phyloP scores from a whole-genome alignment of 2,113 vertebrate species.

The Campylomormyrus numenius region DNA sequence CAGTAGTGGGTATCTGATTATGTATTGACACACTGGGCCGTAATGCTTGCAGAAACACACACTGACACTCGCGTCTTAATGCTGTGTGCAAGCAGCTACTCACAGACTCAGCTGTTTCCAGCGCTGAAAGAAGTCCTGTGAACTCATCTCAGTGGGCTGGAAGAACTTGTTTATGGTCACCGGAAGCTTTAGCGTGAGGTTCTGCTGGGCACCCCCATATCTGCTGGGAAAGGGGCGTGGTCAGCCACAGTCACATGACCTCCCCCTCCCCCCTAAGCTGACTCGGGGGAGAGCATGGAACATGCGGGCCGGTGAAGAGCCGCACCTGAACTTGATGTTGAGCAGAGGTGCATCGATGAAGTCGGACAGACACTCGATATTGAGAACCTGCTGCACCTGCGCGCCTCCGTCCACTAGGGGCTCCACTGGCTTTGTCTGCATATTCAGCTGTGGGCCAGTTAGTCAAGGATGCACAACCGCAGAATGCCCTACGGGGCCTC shows the following conservation, averaged over 20 bases:
- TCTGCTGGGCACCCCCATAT: slow-evolving; percentile 80
- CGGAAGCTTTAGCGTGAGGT: slow-evolving; percentile 77
- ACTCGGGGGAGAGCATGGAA: neutral
- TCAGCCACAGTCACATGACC: neutral
- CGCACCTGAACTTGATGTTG: slow-evolving; percentile 82
- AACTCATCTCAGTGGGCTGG: slow-evolving; percentile 84
- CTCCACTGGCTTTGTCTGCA: slow-evolving; percentile 79
- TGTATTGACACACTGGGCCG: slow-evolving; percentile 67
- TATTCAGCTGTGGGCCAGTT: slow-evolving; percentile 69
- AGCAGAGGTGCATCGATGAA: slow-evolving; percentile 73
- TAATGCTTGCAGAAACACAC: slow-evolving; percentile 52
- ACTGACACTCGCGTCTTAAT: slow-evolving; percentile 16
- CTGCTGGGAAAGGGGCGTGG: slow-evolving; percentile 41
- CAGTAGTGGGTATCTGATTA: slow-evolving; percentile 61
- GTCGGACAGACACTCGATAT: slow-evolving; percentile 83
- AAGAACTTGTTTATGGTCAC: slow-evolving; percentile 93
- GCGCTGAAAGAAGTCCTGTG: slow-evolving; percentile 86
- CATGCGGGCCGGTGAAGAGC: neutral
- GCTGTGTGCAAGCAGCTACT: slow-evolving; percentile 26
- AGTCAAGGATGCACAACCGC: slow-evolving; percentile 51
- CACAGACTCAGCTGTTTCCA: slow-evolving; percentile 92
- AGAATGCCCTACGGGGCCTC: neutral
- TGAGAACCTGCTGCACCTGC: slow-evolving; percentile 87
- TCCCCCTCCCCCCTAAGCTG: neutral
- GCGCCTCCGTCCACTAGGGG: slow-evolving; percentile 84